Percentiles rank a stretch among this genome's conserved stretches.
phyloP scores from a whole-genome alignment of 2,888 invertebrate genomes.

The Tenthredo amoena region DNA sequence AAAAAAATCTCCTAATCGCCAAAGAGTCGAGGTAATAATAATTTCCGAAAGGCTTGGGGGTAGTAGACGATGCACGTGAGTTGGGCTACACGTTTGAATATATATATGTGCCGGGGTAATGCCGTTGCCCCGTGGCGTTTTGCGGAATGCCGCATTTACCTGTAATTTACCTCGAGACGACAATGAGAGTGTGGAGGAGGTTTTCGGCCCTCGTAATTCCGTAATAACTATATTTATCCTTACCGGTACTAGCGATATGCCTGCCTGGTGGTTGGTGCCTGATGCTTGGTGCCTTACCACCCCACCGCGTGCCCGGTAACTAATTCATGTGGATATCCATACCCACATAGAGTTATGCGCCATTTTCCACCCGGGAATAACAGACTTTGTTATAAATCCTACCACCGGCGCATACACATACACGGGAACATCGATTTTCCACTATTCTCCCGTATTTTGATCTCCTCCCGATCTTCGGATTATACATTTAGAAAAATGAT shows the following conservation, averaged over 20 bases:
- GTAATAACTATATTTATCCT: slow-evolving; percentile 60
- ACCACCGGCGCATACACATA: background rate
- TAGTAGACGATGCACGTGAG: background rate
- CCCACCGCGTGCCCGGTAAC: slow-evolving; percentile 55
- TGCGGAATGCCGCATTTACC: slow-evolving; percentile 53
- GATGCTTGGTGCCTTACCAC: slow-evolving; percentile 47
- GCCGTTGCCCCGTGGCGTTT: slow-evolving; percentile 36
- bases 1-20: slow-evolving; percentile 42
- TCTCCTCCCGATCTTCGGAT: too few species aligned
- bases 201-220: slow-evolving; percentile 58
- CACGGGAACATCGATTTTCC: too few species aligned
- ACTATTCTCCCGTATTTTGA: too few species aligned
- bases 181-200: slow-evolving; percentile 58
- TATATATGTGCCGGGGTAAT: background rate
- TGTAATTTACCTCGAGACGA: slow-evolving; percentile 58
- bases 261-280: background rate
- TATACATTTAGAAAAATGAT: too few species aligned
- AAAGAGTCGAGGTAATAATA: slow-evolving; percentile 54
- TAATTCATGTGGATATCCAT: slow-evolving; percentile 54
- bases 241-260: background rate
- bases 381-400: background rate
- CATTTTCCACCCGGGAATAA: background rate
- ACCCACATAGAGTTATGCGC: background rate
- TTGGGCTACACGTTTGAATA: background rate
- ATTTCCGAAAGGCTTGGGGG: background rate